Evolutionary conservation across 2,888 invertebrate genomes (phyloP).

Genomic region (Diaprepes abbreviatus): DNA sequence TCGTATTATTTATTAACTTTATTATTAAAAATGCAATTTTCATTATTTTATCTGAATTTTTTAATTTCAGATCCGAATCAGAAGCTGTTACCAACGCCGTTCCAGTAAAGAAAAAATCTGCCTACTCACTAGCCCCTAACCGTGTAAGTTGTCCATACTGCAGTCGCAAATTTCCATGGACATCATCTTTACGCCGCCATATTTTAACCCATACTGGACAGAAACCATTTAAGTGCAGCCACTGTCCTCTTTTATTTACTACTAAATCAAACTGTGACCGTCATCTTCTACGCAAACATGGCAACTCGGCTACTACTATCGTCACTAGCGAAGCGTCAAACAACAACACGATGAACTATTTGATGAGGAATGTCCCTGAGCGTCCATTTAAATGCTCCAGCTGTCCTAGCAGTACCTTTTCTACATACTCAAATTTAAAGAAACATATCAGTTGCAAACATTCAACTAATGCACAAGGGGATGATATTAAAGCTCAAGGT

Average conservation of each 20-base stretch:
- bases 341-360: conserved; percentile 66
- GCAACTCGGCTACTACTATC: conserved; percentile 69
- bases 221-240: conserved; percentile 95
- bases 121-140: conserved; percentile 95
- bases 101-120: conserved; percentile 88
- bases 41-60: too few relatives aligned
- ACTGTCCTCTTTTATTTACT: conserved; percentile 93
- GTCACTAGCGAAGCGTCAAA: conserved; percentile 58
- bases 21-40: too few relatives aligned
- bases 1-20: too few relatives aligned
- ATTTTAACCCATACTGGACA: conserved; percentile 96
- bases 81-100: conserved; percentile 74
- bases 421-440: conserved; percentile 82
- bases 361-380: conserved; percentile 80
- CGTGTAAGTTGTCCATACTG: conserved; percentile 95
- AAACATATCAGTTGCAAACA: conserved; percentile 85
- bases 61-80: conserved; percentile 75
- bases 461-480: conserved; percentile 67
- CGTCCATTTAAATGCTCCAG: conserved; percentile 84
- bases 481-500: conserved; percentile 65
- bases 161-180: conserved; percentile 96
- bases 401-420: conserved; percentile 87
- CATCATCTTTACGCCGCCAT: conserved; percentile 94
- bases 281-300: conserved; percentile 91
- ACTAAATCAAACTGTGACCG: conserved; percentile 98